Conservation (phyloP, 2,888 invertebrate species). For the Graphium colonna region DNA sequence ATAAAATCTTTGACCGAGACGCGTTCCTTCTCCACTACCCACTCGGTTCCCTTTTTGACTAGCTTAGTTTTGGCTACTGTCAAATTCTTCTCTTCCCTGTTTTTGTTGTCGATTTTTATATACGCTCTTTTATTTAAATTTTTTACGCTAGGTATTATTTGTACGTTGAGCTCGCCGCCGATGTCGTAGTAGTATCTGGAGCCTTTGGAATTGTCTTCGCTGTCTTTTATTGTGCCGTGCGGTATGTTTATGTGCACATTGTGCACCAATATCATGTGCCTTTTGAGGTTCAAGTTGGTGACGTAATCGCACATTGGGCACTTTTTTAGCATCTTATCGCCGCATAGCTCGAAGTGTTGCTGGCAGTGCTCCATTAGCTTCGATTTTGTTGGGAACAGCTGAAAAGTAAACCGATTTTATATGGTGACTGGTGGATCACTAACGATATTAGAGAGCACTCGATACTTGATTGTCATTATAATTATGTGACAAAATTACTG, state of each 20-base stretch:
- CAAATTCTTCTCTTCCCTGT: slow-evolving; percentile 38
- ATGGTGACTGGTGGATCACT: no score
- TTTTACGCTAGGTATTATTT: slow-evolving; percentile 59
- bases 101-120: slow-evolving; percentile 46
- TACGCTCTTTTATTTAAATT: slow-evolving; percentile 51
- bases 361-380: slow-evolving; percentile 52
- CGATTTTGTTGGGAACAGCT: slow-evolving; percentile 57
- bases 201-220: slow-evolving; percentile 31
- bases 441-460: no score
- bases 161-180: slow-evolving; percentile 37
- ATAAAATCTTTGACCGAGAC: slow-evolving; percentile 32
- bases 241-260: slow-evolving; percentile 39
- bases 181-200: slow-evolving; percentile 50
- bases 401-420: no score
- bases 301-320: slow-evolving; percentile 59
- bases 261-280: slow-evolving; percentile 45
- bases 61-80: slow-evolving; percentile 48
- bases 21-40: slow-evolving; percentile 52
- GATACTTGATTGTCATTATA: no score
- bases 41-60: slow-evolving; percentile 51
- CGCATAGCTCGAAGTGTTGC: slow-evolving; percentile 58
- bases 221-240: slow-evolving; percentile 39
- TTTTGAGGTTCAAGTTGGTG: slow-evolving; percentile 35
- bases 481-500: no score
- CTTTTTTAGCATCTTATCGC: slow-evolving; percentile 48